These are phyloP conservation scores for Amphibalanus amphitrite DNA, from an alignment of 1,140 invertebrate genomes.

Conservation along the genomic window DNA sequence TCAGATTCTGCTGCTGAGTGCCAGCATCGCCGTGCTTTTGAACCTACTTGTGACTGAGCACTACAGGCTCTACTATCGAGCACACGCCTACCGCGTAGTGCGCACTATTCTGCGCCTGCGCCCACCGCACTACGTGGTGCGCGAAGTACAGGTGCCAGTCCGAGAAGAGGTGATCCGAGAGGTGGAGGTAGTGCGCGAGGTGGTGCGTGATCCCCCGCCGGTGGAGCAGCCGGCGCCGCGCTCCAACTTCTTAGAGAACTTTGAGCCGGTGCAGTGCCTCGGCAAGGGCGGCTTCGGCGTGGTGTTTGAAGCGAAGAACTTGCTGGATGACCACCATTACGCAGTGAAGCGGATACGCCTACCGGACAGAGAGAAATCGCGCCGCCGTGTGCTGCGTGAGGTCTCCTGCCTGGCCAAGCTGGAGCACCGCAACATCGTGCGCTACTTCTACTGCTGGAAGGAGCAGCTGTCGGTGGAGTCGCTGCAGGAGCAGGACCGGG, in stretches of 20 bases:
- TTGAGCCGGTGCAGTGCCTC: slow-evolving; percentile 61
- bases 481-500: slow-evolving; percentile 45
- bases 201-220: neutral
- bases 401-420: slow-evolving; percentile 83
- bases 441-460: slow-evolving; percentile 87
- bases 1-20: neutral
- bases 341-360: slow-evolving; percentile 86
- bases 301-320: slow-evolving; percentile 88
- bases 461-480: slow-evolving; percentile 73
- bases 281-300: slow-evolving; percentile 93
- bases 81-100: neutral
- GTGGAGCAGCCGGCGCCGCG: neutral
- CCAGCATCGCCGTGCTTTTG: neutral
- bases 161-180: neutral
- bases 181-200: slow-evolving; percentile 4
- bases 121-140: neutral
- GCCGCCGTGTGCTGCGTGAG: slow-evolving; percentile 63
- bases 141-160: neutral
- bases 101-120: neutral
- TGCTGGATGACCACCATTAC: slow-evolving; percentile 84
- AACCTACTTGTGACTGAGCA: neutral
- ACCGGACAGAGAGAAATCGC: slow-evolving; percentile 44
- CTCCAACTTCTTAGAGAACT: slow-evolving; percentile 68
- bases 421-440: slow-evolving; percentile 85
- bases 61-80: neutral